Conservation (phyloP, 2,888 invertebrate species). For the Resseliella maxima region DNA sequence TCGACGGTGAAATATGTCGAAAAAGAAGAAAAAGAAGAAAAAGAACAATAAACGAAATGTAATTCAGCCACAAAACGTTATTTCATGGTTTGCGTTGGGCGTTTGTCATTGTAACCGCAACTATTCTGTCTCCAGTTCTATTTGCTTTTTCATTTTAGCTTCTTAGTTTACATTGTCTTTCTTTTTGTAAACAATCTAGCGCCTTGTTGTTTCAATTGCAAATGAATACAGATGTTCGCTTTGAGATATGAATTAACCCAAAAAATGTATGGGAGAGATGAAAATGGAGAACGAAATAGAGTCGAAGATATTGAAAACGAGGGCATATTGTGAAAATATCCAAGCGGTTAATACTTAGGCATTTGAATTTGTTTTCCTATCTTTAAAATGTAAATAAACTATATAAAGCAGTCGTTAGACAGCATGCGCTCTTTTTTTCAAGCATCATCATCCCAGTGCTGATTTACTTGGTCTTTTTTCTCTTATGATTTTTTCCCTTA, state of each 20-base stretch:
- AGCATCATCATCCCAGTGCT: background rate
- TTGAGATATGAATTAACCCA: background rate
- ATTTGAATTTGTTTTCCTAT: background rate
- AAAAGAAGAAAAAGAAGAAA: background rate
- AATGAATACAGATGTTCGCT: background rate
- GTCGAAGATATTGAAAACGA: background rate
- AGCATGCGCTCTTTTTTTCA: conserved; percentile 3
- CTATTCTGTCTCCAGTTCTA: background rate
- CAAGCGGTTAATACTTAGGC: conserved; percentile 9
- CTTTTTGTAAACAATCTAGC: conserved; percentile 14
- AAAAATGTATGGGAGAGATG: background rate
- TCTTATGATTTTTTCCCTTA: background rate
- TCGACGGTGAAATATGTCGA: background rate
- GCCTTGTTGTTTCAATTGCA: conserved; percentile 17
- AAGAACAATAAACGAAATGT: background rate
- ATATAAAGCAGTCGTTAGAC: conserved; percentile 32
- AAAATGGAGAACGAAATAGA: background rate
- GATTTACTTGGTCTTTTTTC: background rate
- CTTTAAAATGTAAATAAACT: conserved; percentile 34
- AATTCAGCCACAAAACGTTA: background rate
- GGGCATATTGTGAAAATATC: background rate
- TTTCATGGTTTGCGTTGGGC: conserved; percentile 18
- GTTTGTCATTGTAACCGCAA: background rate
- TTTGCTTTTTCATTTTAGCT: conserved; percentile 14
- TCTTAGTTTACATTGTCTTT: background rate